These are phyloP conservation scores for Orchesella flavescens DNA, from an alignment of 2,888 invertebrate genomes.

Conservation along the genomic window DNA sequence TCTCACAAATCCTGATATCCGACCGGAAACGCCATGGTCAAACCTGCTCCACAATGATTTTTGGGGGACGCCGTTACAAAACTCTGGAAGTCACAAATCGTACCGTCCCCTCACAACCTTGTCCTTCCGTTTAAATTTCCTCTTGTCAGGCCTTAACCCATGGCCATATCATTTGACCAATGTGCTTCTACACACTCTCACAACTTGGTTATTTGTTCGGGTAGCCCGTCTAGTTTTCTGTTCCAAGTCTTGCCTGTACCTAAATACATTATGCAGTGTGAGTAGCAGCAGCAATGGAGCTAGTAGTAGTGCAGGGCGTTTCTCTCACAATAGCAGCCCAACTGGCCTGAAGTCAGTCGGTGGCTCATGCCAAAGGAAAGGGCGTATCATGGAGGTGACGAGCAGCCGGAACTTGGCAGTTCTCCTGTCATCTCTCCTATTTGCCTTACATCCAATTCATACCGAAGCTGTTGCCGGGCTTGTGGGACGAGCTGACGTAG, in stretches of 20 bases:
- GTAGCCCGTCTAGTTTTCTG: slow-evolving; percentile 72
- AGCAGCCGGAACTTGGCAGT: slow-evolving; percentile 72
- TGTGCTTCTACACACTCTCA: slow-evolving; percentile 75
- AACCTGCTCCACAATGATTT: slow-evolving; percentile 93
- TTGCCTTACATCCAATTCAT: slow-evolving; percentile 96
- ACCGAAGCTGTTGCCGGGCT: slow-evolving; percentile 97
- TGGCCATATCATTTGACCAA: slow-evolving; percentile 87
- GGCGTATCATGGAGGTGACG: slow-evolving; percentile 56
- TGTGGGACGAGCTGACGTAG: slow-evolving; percentile 95
- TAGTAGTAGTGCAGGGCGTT: not conserved
- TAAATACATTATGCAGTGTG: slow-evolving; percentile 69
- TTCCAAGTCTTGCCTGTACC: slow-evolving; percentile 67
- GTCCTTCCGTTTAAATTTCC: slow-evolving; percentile 87
- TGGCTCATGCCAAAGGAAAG: slow-evolving; percentile 54
- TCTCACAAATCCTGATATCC: slow-evolving; percentile 93
- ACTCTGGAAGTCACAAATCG: slow-evolving; percentile 94
- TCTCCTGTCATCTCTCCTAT: slow-evolving; percentile 85
- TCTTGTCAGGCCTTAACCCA: slow-evolving; percentile 83
- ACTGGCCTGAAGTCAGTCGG: slow-evolving; percentile 26
- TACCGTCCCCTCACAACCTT: slow-evolving; percentile 94
- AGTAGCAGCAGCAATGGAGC: too few relatives aligned
- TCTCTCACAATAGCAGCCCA: not conserved
- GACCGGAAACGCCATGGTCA: slow-evolving; percentile 84
- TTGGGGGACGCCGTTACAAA: slow-evolving; percentile 95
- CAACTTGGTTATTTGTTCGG: slow-evolving; percentile 75